Evolutionary conservation across 2,797 vertebrate genomes (phyloP), one percentile per base, ranked within the genome.

Genomic region (Pelodytes ibericus): DNA sequence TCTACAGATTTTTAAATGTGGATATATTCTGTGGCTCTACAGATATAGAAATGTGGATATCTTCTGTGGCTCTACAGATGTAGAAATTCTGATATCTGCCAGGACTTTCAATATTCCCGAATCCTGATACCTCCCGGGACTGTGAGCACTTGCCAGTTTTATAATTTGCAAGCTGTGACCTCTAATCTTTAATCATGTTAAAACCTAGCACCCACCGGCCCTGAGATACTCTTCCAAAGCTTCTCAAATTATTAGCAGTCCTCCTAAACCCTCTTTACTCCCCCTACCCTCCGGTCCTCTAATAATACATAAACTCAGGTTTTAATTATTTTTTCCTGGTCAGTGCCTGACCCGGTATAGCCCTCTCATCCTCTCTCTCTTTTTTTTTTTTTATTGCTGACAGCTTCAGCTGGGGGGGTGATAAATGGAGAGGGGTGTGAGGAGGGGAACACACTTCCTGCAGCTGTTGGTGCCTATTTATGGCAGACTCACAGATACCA

Each of bases 381-480:
- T 26, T 64, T 11, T n/a, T n/a, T n/a, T n/a, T n/a, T n/a, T n/a
- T n/a, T n/a, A n/a, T n/a, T 15, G n/a, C 53, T 64, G 67, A 57
- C 74, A 71, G 66, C 58, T 71, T 56, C 22, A 63, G 66, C 67
- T 56, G 31, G 65, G 67, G 39, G 59, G 71, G 62, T 31, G 39
- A 53, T 61, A 53, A 36, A 51, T 61, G 58, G 66, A 56, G 58
- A 41, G 39, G 30, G 65, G 60, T 49, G 33, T 20, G 60, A 1
- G 51, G 49, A 39, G 59, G 59, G 41, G 64, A 57, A 64, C 61
- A 60, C 61, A 60, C 62, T 59, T 77, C 75, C 75, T 59, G 75
- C 75, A 77, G 75, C 75, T 77, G 75, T 64, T 49, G 18, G n/a
- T 47, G 41, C 60, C 68, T 72, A 77, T 77, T 77, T 71, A 39